Conservation (phyloP, 2,888 invertebrate genomes). For the Athalia circularis region DNA sequence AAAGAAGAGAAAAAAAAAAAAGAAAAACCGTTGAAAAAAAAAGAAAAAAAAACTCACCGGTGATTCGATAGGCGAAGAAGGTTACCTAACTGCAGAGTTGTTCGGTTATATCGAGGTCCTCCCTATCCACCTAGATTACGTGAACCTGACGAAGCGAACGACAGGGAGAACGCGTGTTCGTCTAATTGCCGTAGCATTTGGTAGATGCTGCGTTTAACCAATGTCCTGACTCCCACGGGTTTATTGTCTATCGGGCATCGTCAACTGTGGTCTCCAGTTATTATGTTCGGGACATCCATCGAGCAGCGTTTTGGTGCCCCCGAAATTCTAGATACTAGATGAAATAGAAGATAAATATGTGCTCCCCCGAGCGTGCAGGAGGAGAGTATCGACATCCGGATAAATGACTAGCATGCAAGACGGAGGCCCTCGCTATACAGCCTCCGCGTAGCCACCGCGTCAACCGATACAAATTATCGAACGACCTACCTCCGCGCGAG, state of each 20-base stretch:
- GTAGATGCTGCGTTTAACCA: slow-evolving; percentile 20
- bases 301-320: slow-evolving; percentile 17
- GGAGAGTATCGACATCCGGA: slow-evolving; percentile 30
- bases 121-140: slow-evolving; percentile 30
- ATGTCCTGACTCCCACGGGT: slow-evolving; percentile 32
- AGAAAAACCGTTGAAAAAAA: background rate
- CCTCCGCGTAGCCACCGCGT: slow-evolving; percentile 11
- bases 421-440: slow-evolving; percentile 7
- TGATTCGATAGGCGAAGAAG: slow-evolving; percentile 16
- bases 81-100: slow-evolving; percentile 26
- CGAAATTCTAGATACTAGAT: slow-evolving; percentile 41
- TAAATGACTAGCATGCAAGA: slow-evolving; percentile 34
- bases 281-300: slow-evolving; percentile 22
- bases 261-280: slow-evolving; percentile 10
- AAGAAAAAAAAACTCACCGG: background rate
- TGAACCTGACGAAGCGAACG: slow-evolving; percentile 36
- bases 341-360: slow-evolving; percentile 36
- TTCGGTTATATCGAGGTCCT: slow-evolving; percentile 21
- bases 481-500: slow-evolving; percentile 6
- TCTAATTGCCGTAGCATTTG: slow-evolving; percentile 41
- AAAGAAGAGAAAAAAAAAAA: slow-evolving; percentile 12
- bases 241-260: slow-evolving; percentile 24
- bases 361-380: slow-evolving; percentile 22
- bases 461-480: slow-evolving; percentile 40
- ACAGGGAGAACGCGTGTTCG: slow-evolving; percentile 34